Base-by-base conservation (phyloP, 2,113 vertebrate species). In the Strigops habroptila region DNA sequence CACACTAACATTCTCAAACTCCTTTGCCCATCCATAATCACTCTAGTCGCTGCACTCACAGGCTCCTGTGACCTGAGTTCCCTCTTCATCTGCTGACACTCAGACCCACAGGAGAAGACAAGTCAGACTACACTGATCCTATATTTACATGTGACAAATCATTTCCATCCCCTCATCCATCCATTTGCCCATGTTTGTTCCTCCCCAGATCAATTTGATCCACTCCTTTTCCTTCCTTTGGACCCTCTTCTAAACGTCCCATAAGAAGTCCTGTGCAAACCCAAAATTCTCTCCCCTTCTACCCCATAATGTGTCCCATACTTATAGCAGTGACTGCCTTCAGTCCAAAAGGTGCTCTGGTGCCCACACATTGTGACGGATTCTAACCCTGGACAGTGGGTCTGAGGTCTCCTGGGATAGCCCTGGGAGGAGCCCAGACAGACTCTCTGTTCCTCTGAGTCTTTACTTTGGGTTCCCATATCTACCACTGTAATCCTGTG, bases 11-110 rank as follows among this genome's bases (percentile, higher is more conserved):
- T 23, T 86, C n/a, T 37, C 14, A 48, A 33, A 43, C 13, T 37
- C 25, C 30, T 46, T 48, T 79, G 9, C 14, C 57, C 14, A 35
- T 22, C 7, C 24, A 28, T 46, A 22, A 9, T 62, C 3, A 0
- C 27, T 76, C 5, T 10, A 44, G 10, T 25, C 80, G 11, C 31
- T 53, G 41, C 16, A 39, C 39, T 23, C 21, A 24, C 0, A 0
- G 23, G 5, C 11, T 4, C 4, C 4, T 37, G 5, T 7, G 23
- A 67, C 37, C 33, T 31, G 10, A 82, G 11, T 21, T 77, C 23
- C 41, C 25, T 22, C 23, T 67, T 19, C 10, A 39, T 31, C 4
- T 83, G 17, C 37, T 76, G 24, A 23, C 15, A 57, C 28, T 49
- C n/a, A 52, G n/a, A 27, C 6, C 5, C 13, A 39, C 39, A 7